Evolutionary conservation across 2,888 invertebrate genomes (phyloP), one percentile per base, ranked within the genome.

Genomic region (Parnassius glacialis): DNA sequence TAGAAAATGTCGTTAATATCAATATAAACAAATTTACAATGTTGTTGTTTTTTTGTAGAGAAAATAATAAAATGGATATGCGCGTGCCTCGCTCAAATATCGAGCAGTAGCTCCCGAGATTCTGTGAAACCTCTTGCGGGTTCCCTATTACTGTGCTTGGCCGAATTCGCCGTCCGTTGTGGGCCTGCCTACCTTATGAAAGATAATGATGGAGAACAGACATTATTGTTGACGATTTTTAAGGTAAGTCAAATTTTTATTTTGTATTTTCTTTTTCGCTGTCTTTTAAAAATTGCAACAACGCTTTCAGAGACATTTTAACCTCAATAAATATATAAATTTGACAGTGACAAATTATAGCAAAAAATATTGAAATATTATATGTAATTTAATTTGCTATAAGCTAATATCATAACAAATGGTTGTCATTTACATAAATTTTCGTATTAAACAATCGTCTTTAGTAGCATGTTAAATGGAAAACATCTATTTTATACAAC

Each of bases 161-260:
- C 97, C 0, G 98, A 98, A 86, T 98, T 98, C 95, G 97, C 97
- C 61, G 97, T 98, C 94, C 93, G 95, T 55, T 93, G 98, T 71
- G 96, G 95, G 0, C 94, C 94, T 0, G 75, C 84, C n/a, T 87
- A 93, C 57, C 89, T 96, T 68, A 83, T 95, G 78, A 88, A 93
- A 48, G 87, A 92, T 62, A 91, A 87, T 41, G 93, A 92, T 25
- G 83, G 80, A 0, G 83, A 82, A 1, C 85, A 90, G 55, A 85
- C 92, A 0, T 71, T 94, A 42, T 84, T 96, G 63, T 90, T 95
- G 51, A 93, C 94, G 64, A 94, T 97, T 68, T 95, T 97, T 78
- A 94, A 94, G 80, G 96, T 96, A 68, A 72, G 68, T 62, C 47
- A 48, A 5, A 7, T 34, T 34, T 34, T 7, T 34, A 34, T 34